These are phyloP conservation scores for Noctua comes DNA, from an alignment of 2,888 invertebrate species.

Conservation along the genomic window DNA sequence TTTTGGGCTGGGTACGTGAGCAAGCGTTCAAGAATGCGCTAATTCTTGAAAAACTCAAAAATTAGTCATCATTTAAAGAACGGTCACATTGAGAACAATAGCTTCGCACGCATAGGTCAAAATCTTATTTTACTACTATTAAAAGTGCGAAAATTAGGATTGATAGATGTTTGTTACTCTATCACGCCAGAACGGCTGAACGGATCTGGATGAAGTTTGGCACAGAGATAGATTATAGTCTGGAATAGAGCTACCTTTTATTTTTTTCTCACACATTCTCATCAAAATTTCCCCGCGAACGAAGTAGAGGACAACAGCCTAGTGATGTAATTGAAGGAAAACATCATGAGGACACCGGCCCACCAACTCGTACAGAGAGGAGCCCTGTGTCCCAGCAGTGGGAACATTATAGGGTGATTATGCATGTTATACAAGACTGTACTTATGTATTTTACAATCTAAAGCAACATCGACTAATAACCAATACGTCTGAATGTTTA, in stretches of 20 bases:
- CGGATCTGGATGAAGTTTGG: not conserved
- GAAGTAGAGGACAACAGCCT: no score
- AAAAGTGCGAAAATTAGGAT: not conserved
- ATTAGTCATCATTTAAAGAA: not conserved
- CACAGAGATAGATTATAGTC: not conserved
- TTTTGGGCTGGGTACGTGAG: not conserved
- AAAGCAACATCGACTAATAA: slow-evolving; percentile 5
- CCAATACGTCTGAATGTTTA: slow-evolving; percentile 18
- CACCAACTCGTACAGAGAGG: not conserved
- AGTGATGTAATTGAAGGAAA: no score
- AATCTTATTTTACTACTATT: not conserved
- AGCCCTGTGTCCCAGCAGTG: not conserved
- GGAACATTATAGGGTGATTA: not conserved
- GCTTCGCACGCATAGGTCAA: not conserved
- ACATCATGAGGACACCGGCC: not conserved
- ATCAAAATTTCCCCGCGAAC: no score
- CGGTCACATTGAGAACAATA: slow-evolving; percentile 7
- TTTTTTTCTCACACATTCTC: no score
- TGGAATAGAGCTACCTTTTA: no score
- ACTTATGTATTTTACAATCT: slow-evolving; percentile 1
- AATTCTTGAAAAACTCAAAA: not conserved
- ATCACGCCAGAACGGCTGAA: not conserved
- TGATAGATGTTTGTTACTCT: not conserved
- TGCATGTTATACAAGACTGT: not conserved
- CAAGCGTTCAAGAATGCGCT: not conserved